Evolutionary conservation across 2,888 invertebrate species (phyloP).

Genomic region (Cancer borealis): DNA sequence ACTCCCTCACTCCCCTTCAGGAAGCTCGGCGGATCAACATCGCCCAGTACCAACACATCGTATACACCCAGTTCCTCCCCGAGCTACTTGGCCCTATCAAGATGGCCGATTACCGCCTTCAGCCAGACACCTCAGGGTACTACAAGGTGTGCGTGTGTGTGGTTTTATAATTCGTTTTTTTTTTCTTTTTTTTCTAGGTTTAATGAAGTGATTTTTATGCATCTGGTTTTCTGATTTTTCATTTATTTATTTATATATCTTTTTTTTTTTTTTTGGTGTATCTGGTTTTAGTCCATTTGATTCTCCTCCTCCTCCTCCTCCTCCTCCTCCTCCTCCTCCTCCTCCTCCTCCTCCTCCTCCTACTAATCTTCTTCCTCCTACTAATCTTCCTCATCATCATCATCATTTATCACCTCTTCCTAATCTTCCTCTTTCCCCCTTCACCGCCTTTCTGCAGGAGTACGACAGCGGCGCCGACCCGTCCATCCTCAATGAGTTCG

Average conservation of each 20-base stretch:
- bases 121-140: conserved; percentile 51
- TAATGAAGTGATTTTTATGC: not conserved
- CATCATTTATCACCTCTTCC: not conserved
- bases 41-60: conserved; percentile 73
- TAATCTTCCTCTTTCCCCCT: not conserved
- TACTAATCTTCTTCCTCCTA: not conserved
- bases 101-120: conserved; percentile 55
- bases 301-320: not conserved
- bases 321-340: not conserved
- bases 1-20: not conserved
- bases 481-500: conserved; percentile 69
- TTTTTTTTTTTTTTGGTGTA: too few species aligned
- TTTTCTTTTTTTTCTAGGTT: not conserved
- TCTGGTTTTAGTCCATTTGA: too few species aligned
- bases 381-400: not conserved
- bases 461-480: conserved; percentile 66
- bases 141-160: conserved; percentile 48
- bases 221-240: not conserved
- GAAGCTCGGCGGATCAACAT: conserved; percentile 75
- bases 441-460: conserved; percentile 50
- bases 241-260: not conserved
- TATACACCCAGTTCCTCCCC: conserved; percentile 73
- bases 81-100: conserved; percentile 54
- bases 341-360: not conserved
- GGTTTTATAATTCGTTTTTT: not conserved